Base-by-base conservation (phyloP, 2,797 vertebrate species). In the Tragopan temminckii region DNA sequence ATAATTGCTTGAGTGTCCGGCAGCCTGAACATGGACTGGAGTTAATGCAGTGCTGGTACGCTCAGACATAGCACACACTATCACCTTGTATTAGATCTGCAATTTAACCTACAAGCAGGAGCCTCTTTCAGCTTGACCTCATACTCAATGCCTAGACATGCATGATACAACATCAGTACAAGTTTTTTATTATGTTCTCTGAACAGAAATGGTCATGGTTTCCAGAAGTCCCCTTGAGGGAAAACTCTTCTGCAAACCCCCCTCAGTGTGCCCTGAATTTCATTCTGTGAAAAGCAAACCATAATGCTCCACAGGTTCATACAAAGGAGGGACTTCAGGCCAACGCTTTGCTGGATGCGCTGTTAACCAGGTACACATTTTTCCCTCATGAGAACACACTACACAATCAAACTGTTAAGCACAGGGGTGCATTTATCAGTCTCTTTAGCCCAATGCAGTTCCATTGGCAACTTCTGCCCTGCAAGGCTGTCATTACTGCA, bases 61-160 rank as follows among this genome's bases (percentile, higher is more conserved):
- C 88, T 75, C 66, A 85, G 67, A 64, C 80, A 78, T 31, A 8
- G 42, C 0, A 3, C 36, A 33, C 85, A 43, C 88, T 29, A 93
- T 58, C 77, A 48, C 33, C 80, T 48, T 79, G 61, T 40, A 77
- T 55, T 77, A 87, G 59, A 84, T 81, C 74, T 92, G 43, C 85
- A 83, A 76, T 62, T 43, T 69, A 89, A 86, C 94, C 85, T 79
- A 36, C 61, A 61, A 67, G 94, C 91, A 72, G 4, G 6, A 87
- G 66, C 45, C 66, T 33, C 77, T 82, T 81, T 71, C 77, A 63
- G 83, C 53, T 23, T 33, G 53, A 59, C 35, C 43, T 29, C 20
- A 31, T 80, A 77, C 72, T 71, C 80, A 35, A 19, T 64, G 81
- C 46, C 64, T 55, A 61, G 50, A 83, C 84, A 88, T 7, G 61